Evolutionary conservation across 2,888 invertebrate species (phyloP), one percentile per base, ranked within the genome.

Genomic region (Ophion costatus): DNA sequence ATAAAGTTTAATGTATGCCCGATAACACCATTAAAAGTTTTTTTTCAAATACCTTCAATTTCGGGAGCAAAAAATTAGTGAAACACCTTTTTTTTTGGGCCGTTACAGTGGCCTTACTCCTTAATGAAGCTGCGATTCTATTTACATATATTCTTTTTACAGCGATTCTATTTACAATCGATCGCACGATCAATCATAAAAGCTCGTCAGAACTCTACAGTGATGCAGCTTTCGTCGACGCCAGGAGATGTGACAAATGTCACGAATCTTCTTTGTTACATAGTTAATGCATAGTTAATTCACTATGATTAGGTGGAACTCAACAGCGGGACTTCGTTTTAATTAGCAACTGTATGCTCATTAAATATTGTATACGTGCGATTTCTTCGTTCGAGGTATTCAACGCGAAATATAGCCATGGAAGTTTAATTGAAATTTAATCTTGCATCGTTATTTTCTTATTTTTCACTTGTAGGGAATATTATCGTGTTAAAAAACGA

Each of bases 331-430:
- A 79, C 22, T 51, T 51, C 17, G 17, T 56, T 79, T 79, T 69
- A 71, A 71, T 79, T 79, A 56, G 9, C 20, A 17, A 56, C 33
- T 63, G 64, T 71, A 33, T 38, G 14, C 51, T 17, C 17, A 24
- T 45, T 69, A 11, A n/a, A 56, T 22, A 5, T 38, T n/a, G 10
- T 17, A 10, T 79, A 69, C 78, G 71, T 74, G 73, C 66, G n/a
- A 22, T 73, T 73, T 71, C 42, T n/a, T 51, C 7, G n/a, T 59
- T 10, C 45, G 14, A 20, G 20, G 6, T 59, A 20, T 69, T 69
- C 45, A 61, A 24, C n/a, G 29, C 2, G 38, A 38, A 69, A 78
- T 38, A 69, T 61, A 11, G 11, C 33, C 22, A 11, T 20, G 33
- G 20, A 33, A 42, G 20, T 59, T 59, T 42, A 6, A 61, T 42